Evolutionary conservation across 92 coral and sea anemone genomes (phyloP).

Genomic region (Virgularia gustaviana): DNA sequence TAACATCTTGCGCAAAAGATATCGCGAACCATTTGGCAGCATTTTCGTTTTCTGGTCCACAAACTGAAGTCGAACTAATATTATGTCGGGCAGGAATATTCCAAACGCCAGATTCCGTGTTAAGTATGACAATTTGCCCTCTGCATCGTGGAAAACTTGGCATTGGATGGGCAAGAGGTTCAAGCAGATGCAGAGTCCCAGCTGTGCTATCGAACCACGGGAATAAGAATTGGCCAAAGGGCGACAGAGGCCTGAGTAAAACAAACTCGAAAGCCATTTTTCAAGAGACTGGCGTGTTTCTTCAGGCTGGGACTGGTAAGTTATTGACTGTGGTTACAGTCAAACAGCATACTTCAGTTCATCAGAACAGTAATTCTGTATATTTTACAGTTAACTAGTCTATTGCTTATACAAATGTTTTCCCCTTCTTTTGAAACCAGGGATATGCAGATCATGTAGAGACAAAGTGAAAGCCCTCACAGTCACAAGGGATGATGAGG

Average conservation of each 20-base stretch:
- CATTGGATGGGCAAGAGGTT: slow-evolving; percentile 61
- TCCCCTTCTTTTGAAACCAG: slow-evolving; percentile 12
- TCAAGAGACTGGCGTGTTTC: slow-evolving; percentile 56
- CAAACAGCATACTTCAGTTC: slow-evolving; percentile 3
- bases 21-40: background rate
- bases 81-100: slow-evolving; percentile 9
- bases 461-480: background rate
- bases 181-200: slow-evolving; percentile 64
- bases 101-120: background rate
- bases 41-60: background rate
- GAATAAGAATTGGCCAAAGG: slow-evolving; percentile 60
- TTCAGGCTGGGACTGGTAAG: slow-evolving; percentile 65
- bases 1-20: background rate
- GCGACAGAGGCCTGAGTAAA: slow-evolving; percentile 57
- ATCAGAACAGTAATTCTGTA: background rate
- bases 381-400: background rate
- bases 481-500: background rate
- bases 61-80: background rate
- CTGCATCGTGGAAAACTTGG: slow-evolving; percentile 5
- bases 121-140: background rate
- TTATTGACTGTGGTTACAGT: slow-evolving; percentile 1
- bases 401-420: background rate
- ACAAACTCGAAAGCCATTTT: slow-evolving; percentile 45
- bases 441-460: slow-evolving; percentile 55
- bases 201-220: slow-evolving; percentile 51